Percentiles rank a stretch among this genome's conserved stretches.
Conservation (phyloP, 2,113 vertebrate genomes). For the Apaloderma vittatum region DNA sequence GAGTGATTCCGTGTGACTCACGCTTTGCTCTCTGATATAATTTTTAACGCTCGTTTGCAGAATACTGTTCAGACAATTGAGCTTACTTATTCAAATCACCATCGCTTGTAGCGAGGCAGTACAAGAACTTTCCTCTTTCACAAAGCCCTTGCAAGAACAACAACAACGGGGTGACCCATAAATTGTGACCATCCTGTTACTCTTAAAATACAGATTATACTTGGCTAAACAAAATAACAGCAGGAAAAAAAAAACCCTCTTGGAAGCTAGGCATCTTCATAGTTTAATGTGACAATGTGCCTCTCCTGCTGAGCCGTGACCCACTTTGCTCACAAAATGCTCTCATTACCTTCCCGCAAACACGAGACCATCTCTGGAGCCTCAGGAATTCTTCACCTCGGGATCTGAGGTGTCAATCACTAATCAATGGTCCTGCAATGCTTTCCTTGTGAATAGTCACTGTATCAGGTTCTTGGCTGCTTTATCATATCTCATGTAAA, state of each 20-base stretch:
- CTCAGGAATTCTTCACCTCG: not conserved
- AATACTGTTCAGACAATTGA: constrained; percentile 28
- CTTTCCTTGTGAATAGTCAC: not conserved
- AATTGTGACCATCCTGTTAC: not conserved
- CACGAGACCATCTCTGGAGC: not conserved
- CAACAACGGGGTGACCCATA: not conserved
- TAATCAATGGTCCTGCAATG: fast-evolving
- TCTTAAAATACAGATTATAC: not conserved
- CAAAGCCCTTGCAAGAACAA: not conserved
- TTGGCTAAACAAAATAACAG: not conserved
- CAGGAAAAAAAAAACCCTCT: not conserved
- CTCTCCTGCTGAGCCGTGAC: constrained; percentile 27
- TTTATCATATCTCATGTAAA: not conserved
- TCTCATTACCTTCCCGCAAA: not conserved
- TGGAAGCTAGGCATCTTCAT: not conserved
- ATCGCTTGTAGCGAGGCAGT: not conserved
- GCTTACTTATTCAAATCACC: constrained; percentile 3
- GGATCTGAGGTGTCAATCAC: not conserved
- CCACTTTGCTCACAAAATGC: constrained; percentile 25
- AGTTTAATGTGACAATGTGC: not conserved
- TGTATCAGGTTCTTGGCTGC: not conserved
- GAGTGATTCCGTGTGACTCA: constrained; percentile 45
- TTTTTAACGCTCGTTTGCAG: constrained; percentile 26
- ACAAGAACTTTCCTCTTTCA: not conserved
- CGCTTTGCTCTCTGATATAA: constrained; percentile 2